A percentile compares a stretch with the other conserved stretches of the same genome.
These are phyloP conservation scores for Anarsia innoxiella DNA, from an alignment of 2,888 invertebrate species.

Conservation along the genomic window DNA sequence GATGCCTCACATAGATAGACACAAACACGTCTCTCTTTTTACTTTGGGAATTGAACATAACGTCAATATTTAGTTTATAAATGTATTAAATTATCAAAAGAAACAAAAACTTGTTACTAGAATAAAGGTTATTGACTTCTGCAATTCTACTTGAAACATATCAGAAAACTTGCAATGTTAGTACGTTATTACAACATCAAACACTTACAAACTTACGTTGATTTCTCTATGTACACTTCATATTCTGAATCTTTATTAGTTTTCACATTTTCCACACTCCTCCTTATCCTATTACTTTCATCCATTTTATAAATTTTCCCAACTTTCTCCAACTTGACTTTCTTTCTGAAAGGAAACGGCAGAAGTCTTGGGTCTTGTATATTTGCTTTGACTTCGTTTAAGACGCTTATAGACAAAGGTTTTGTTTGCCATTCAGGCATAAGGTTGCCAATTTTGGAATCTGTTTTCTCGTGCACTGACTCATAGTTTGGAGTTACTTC, in stretches of 20 bases:
- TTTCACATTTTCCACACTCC: background rate
- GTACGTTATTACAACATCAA: too few relatives aligned
- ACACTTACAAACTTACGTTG: conserved; percentile 42
- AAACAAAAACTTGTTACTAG: too few relatives aligned
- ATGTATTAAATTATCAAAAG: too few relatives aligned
- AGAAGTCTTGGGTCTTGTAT: conserved; percentile 34
- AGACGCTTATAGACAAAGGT: conserved; percentile 34
- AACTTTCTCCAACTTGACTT: conserved; percentile 48
- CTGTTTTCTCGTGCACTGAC: background rate
- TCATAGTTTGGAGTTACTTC: too few relatives aligned
- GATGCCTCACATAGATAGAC: too few relatives aligned
- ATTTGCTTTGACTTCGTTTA: conserved; percentile 52
- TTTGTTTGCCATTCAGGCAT: conserved; percentile 48
- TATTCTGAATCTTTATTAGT: conserved; percentile 19
- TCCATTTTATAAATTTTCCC: conserved; percentile 48
- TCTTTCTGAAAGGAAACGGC: conserved; percentile 42
- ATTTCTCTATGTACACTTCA: conserved; percentile 45
- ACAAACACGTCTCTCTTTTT: too few relatives aligned
- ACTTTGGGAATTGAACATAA: too few relatives aligned
- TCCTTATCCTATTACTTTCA: conserved; percentile 35
- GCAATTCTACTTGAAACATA: too few relatives aligned
- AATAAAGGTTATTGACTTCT: too few relatives aligned
- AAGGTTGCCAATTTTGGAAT: background rate
- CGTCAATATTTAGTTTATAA: too few relatives aligned
- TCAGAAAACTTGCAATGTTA: too few relatives aligned